Percentiles rank a stretch among this genome's conserved stretches.
phyloP scores from a whole-genome alignment of 2,797 vertebrate genomes.

The Aviceda leuphotes region DNA sequence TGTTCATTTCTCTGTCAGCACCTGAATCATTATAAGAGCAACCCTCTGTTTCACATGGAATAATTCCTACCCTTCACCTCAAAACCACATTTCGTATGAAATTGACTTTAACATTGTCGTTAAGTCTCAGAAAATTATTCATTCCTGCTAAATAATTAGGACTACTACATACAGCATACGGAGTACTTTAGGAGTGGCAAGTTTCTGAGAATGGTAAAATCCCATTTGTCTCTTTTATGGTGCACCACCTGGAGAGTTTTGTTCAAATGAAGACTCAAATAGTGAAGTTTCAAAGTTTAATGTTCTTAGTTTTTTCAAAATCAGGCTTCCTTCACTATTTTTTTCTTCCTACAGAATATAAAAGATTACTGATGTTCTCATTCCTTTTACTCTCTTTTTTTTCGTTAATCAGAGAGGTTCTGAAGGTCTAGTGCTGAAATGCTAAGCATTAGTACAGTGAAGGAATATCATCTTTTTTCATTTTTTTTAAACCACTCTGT shows the following conservation, averaged over 20 bases:
- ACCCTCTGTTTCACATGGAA: not conserved
- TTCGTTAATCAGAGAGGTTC: not conserved
- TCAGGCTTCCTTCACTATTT: not conserved
- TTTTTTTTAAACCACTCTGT: not conserved
- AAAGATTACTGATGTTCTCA: not conserved
- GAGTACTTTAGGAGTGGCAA: not conserved
- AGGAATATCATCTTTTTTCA: not conserved
- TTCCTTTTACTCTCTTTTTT: not conserved
- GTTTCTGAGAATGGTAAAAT: not conserved
- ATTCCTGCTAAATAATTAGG: not conserved
- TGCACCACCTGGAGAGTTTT: not conserved
- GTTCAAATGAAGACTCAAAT: not conserved
- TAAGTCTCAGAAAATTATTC: not conserved
- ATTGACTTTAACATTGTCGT: not conserved
- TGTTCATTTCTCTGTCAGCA: not conserved
- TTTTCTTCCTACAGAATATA: not conserved
- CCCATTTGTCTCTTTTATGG: not conserved
- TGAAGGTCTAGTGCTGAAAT: not conserved
- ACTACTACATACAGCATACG: not conserved
- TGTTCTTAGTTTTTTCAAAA: not conserved
- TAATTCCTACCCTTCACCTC: not conserved
- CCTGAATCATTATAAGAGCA: not conserved
- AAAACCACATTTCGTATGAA: not conserved
- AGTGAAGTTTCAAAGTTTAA: not conserved
- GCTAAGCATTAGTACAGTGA: not conserved